Evolutionary conservation across 2,888 invertebrate genomes (phyloP), one percentile per base, ranked within the genome.

Genomic region (Microplitis manilae): DNA sequence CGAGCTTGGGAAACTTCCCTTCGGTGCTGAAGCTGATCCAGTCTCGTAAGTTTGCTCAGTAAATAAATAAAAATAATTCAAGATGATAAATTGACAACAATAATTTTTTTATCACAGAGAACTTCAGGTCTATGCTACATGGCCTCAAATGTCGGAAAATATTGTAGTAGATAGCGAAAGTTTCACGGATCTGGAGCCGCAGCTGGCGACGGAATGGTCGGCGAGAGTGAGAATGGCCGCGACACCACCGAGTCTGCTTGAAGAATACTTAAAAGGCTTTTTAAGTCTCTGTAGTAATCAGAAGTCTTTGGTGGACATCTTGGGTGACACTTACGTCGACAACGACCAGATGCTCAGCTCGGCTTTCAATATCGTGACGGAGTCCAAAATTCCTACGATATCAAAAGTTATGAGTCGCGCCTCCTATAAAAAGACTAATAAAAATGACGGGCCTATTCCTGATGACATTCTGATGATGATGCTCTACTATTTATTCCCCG

Each of bases 181-280:
- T 80, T 96, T 96, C 89, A 94, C 96, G 20, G 97, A 98, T 89
- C 94, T 98, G 85, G 95, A 97, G 87, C 97, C 98, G 1, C 89
- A 93, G 68, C 92, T 93, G 92, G 93, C 97, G 85, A 96, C 96
- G 0, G 92, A 93, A 76, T 98, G 97, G 97, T 93, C 93, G 1
- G 91, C 94, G 13, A 93, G 93, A 80, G 91, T 94, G 7, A 92
- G 93, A 87, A 93, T 94, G 90, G 92, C 93, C 30, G 93, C 94
- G 15, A 92, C 94, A 75, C 94, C 95, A 0, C 92, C 93, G 30
- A 96, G 96, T 87, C 93, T 96, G 83, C 92, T 98, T 78, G 93
- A 94, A 5, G 95, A 96, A 85, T 94, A 94, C 84, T 91, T 97
- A 77, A 91, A 91, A 64, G 95, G 95, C 83, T 94, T 96, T 87